Evolutionary conservation across 2,113 vertebrate genomes (phyloP).

Genomic region (Chaetops frenatus): DNA sequence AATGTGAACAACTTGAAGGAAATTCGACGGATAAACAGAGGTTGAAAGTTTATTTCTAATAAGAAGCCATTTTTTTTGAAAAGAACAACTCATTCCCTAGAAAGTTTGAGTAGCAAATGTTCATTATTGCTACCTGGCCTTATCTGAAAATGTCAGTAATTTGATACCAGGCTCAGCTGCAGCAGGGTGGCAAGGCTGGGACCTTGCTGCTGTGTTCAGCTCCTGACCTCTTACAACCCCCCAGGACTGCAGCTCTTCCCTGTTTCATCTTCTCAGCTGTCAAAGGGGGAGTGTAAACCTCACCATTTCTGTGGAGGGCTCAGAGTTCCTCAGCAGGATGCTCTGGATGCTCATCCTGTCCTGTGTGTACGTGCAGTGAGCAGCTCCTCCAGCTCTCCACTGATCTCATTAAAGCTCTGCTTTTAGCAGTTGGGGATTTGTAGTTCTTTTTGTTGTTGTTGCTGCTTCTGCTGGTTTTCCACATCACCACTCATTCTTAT

Average conservation of each 20-base stretch:
- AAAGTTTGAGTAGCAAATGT: background rate
- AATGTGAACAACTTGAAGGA: background rate
- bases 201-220: background rate
- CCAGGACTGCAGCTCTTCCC: background rate
- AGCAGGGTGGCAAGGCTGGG: background rate
- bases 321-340: background rate
- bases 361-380: rapidly evolving
- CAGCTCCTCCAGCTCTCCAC: background rate
- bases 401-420: background rate
- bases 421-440: background rate
- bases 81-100: background rate
- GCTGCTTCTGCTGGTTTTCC: constrained; percentile 4
- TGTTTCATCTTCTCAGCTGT: background rate
- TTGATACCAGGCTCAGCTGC: background rate
- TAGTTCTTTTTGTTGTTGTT: background rate
- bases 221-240: background rate
- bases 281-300: background rate
- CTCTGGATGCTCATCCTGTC: background rate
- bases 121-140: background rate
- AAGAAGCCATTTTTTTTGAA: background rate
- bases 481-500: background rate
- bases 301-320: background rate
- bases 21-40: background rate
- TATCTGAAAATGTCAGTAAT: background rate
- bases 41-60: background rate